A percentile compares a stretch with the other conserved stretches of the same genome.
Evolutionary conservation across 2,113 vertebrate species (phyloP).

Genomic region (Nipponia nippon): DNA sequence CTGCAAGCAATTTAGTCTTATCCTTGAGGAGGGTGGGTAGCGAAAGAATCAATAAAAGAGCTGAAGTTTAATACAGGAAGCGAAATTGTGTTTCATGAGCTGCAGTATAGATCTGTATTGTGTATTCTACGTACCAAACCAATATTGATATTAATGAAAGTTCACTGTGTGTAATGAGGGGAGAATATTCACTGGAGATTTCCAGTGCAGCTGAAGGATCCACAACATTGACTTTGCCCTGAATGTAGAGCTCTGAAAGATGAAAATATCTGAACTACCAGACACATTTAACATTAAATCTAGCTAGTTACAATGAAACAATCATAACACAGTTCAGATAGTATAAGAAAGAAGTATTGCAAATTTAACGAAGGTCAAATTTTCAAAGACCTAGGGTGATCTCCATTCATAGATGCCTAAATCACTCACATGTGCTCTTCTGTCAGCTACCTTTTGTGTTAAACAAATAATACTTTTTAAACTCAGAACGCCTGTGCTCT

Average conservation of each 20-base stretch:
- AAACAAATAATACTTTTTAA: neutral
- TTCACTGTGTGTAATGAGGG: neutral
- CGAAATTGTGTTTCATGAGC: neutral
- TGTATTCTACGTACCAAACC: neutral
- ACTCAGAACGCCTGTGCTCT: neutral
- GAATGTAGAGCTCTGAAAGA: neutral
- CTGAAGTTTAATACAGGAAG: neutral
- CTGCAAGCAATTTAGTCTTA: conserved; percentile 1
- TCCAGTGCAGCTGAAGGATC: neutral
- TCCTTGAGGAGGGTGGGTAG: neutral
- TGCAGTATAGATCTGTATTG: neutral
- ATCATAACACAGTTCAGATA: neutral
- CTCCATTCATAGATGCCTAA: neutral
- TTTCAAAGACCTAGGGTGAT: neutral
- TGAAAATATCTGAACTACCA: neutral
- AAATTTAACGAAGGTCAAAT: neutral
- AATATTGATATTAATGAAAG: neutral
- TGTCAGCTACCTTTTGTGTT: neutral
- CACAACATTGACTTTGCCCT: neutral
- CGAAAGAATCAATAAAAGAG: conserved; percentile 1
- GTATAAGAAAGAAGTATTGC: neutral
- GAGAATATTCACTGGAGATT: neutral
- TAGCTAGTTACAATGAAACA: neutral
- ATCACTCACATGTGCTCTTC: neutral
- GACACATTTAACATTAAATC: neutral